Conservation (phyloP, 2,797 vertebrate species). For the Sphenopsis melanotis region DNA sequence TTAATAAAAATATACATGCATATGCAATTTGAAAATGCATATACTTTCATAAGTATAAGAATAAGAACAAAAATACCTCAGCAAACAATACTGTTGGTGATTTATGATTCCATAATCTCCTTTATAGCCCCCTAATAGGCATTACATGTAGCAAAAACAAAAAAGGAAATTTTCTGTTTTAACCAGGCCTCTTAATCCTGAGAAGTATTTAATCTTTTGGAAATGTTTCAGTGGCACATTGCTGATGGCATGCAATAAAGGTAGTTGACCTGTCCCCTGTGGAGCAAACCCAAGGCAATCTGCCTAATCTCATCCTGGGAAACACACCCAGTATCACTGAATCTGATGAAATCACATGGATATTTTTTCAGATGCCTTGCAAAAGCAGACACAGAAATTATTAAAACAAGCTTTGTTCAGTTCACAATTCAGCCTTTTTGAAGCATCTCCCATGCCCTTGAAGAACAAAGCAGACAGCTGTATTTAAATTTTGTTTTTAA, state of each 20-base stretch:
- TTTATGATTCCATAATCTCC: background rate
- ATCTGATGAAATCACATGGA: background rate
- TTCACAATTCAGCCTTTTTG: background rate
- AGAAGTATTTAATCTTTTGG: constrained; percentile 33
- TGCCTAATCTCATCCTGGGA: constrained; percentile 30
- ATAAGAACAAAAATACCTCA: background rate
- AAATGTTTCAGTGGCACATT: background rate
- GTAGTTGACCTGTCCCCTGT: constrained; percentile 19
- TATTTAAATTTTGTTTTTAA: constrained; percentile 21
- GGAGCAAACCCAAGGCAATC: constrained; percentile 30
- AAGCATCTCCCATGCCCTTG: constrained; percentile 7
- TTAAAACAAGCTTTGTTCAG: constrained; percentile 22
- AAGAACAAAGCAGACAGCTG: constrained; percentile 3
- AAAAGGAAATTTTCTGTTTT: constrained; percentile 24
- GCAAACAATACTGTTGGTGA: background rate
- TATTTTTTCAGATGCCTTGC: background rate
- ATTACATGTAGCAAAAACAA: constrained; percentile 15
- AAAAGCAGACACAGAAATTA: background rate
- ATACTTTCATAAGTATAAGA: background rate
- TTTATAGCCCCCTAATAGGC: background rate
- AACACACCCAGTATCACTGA: background rate
- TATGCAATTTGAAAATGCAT: background rate
- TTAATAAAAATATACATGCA: background rate
- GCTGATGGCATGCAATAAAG: constrained; percentile 20
- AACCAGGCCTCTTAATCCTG: constrained; percentile 26